Evolutionary conservation across 1,140 invertebrate species (phyloP).

Genomic region (Drosophila sturtevanti): DNA sequence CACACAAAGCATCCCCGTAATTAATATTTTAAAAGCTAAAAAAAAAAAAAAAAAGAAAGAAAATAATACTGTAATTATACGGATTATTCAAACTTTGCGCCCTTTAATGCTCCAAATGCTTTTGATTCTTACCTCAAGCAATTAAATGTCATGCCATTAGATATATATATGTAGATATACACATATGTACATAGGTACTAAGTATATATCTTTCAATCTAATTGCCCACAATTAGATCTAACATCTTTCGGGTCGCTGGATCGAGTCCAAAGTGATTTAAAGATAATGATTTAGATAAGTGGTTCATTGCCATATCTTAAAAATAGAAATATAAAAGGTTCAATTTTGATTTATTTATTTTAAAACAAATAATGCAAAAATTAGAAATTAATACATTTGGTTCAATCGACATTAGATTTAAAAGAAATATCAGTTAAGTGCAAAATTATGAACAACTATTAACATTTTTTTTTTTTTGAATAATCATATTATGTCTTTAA

Average conservation of each 20-base stretch:
- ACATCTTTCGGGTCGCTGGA: background rate
- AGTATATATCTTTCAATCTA: too few relatives aligned
- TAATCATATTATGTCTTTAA: too few relatives aligned
- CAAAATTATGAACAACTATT: too few relatives aligned
- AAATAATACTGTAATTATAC: slow-evolving; percentile 35
- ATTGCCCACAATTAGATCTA: background rate
- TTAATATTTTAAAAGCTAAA: too few relatives aligned
- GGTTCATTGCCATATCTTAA: background rate
- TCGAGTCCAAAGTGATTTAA: slow-evolving; percentile 4
- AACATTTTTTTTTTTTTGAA: too few relatives aligned
- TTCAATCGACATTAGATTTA: too few relatives aligned
- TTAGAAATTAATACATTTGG: too few relatives aligned
- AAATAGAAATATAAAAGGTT: too few relatives aligned
- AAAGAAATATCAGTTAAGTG: background rate
- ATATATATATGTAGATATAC: slow-evolving; percentile 3
- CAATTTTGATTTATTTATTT: too few relatives aligned
- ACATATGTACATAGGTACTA: background rate
- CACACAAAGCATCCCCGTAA: background rate
- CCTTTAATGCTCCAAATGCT: slow-evolving; percentile 46
- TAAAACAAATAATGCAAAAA: too few relatives aligned
- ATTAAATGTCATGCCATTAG: slow-evolving; percentile 19
- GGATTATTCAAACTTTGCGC: slow-evolving; percentile 36
- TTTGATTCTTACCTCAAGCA: slow-evolving; percentile 19
- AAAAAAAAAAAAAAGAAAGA: slow-evolving; percentile 2
- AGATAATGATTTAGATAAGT: background rate